Conservation (phyloP, 2,797 vertebrate species). For the Hypotaenidia okinawae region DNA sequence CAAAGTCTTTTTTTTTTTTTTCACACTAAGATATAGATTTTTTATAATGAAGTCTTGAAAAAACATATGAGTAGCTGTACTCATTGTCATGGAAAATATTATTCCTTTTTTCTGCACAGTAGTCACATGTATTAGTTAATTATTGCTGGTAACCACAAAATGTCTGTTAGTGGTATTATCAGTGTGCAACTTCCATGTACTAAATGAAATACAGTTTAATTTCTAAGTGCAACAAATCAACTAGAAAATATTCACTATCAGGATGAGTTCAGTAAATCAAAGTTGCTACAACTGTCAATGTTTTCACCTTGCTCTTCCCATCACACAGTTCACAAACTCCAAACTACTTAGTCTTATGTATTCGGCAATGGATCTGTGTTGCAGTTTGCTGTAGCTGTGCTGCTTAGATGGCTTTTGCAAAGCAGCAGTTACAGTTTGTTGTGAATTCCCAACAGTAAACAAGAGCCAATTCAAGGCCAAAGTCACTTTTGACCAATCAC, state of each 20-base stretch:
- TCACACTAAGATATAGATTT: neutral
- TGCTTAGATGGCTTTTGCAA: too few relatives aligned
- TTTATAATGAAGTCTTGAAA: neutral
- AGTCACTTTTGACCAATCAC: too few relatives aligned
- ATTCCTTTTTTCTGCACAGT: neutral
- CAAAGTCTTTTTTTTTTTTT: neutral
- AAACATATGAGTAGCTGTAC: fast-evolving
- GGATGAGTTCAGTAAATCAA: neutral
- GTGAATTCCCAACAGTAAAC: too few relatives aligned
- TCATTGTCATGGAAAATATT: neutral
- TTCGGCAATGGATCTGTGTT: neutral
- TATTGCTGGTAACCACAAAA: neutral
- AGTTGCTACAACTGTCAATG: neutral
- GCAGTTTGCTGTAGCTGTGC: too few relatives aligned
- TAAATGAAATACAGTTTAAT: neutral
- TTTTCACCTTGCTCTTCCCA: neutral
- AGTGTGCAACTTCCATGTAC: neutral
- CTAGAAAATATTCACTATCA: neutral
- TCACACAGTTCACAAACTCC: neutral
- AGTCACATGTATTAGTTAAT: neutral
- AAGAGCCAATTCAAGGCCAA: too few relatives aligned
- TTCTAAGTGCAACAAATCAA: neutral
- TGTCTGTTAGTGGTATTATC: neutral
- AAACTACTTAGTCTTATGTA: neutral
- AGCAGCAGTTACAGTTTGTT: too few relatives aligned